These are phyloP conservation scores for Carlito syrichta DNA, from an alignment of 2,113 vertebrate species.

Conservation along the genomic window DNA sequence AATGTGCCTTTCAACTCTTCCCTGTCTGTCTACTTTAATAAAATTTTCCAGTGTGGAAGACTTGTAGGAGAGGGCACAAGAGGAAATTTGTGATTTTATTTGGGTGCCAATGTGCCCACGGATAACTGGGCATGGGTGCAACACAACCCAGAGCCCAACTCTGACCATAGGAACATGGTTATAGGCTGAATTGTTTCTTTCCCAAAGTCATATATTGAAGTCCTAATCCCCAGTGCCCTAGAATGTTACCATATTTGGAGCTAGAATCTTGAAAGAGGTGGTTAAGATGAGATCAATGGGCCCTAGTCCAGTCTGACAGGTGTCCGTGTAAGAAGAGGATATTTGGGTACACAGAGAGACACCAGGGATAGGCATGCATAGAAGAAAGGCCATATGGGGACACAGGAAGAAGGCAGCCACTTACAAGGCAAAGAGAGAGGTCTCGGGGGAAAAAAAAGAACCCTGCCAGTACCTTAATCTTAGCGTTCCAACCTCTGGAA, in stretches of 20 bases:
- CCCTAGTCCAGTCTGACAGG: background rate
- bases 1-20: background rate
- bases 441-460: background rate
- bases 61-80: background rate
- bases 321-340: background rate
- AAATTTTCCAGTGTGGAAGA: background rate
- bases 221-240: background rate
- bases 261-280: background rate
- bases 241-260: background rate
- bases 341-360: background rate
- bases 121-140: background rate
- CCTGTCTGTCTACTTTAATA: background rate
- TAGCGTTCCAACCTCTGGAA: background rate
- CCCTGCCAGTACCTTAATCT: background rate
- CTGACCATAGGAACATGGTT: background rate
- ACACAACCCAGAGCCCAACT: background rate
- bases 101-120: background rate
- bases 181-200: background rate
- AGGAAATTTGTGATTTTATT: background rate
- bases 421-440: background rate
- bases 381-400: background rate
- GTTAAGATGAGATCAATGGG: background rate
- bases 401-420: background rate
- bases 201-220: background rate
- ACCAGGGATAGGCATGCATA: accelerated